A percentile compares a stretch with the other conserved stretches of the same genome.
Evolutionary conservation across 2,113 vertebrate species (phyloP).

Genomic region (Dryoscopus gambensis): DNA sequence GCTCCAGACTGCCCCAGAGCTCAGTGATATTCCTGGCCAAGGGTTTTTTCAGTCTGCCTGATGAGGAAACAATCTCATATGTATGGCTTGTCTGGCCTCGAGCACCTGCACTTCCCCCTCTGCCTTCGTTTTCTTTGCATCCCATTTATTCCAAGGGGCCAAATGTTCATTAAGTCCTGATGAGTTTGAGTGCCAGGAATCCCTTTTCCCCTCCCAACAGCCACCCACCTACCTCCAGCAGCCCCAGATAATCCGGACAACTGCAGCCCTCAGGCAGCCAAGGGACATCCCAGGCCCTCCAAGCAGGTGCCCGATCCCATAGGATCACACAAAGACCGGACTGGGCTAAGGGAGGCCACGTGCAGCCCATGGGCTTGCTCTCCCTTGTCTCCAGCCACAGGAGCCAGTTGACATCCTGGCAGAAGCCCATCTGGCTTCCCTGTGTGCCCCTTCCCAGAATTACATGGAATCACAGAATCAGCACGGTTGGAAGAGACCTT

Average conservation of each 20-base stretch:
- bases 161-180: background rate
- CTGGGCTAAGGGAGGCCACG: background rate
- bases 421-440: background rate
- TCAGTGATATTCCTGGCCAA: background rate
- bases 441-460: background rate
- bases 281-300: background rate
- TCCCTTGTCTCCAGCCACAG: background rate
- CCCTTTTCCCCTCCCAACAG: background rate
- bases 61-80: background rate
- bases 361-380: accelerated
- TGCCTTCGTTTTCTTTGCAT: background rate
- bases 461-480: background rate
- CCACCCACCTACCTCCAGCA: background rate
- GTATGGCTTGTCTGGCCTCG: background rate
- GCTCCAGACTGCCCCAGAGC: constrained; percentile 38
- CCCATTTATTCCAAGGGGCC: background rate
- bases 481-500: background rate
- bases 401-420: background rate
- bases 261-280: background rate
- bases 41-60: background rate
- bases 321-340: background rate
- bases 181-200: background rate
- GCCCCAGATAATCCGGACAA: accelerated
- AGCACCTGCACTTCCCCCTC: background rate
- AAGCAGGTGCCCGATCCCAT: accelerated